Conservation (phyloP, 2,113 vertebrate species). For the Tupaia tana region DNA sequence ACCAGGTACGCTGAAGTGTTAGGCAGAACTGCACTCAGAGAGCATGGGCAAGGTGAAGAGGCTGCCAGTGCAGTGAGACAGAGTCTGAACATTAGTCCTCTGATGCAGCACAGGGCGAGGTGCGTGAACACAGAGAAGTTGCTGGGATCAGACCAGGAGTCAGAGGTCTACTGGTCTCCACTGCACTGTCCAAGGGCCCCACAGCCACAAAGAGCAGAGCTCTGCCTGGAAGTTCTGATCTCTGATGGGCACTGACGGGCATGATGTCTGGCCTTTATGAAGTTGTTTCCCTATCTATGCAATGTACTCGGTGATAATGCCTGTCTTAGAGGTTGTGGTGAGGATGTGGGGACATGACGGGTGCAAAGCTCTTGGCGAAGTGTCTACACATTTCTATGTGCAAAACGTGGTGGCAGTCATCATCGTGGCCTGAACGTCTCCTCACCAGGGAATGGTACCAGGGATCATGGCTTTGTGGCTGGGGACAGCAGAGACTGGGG, state of each 20-base stretch:
- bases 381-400: not conserved
- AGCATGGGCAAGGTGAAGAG: not conserved
- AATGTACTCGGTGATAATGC: not conserved
- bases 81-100: not conserved
- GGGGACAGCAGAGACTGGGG: not conserved
- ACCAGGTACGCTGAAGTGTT: not conserved
- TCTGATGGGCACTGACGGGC: not conserved
- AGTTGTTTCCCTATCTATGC: constrained; percentile 24
- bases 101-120: not conserved
- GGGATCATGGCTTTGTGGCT: not conserved
- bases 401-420: not conserved
- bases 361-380: not conserved
- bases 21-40: not conserved
- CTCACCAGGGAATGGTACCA: not conserved
- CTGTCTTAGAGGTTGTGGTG: not conserved
- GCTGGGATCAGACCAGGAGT: not conserved
- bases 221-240: constrained; percentile 4
- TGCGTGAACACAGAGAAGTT: not conserved
- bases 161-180: fast-evolving
- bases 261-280: not conserved
- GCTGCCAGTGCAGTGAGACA: not conserved
- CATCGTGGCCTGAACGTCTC: not conserved
- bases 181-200: fast-evolving
- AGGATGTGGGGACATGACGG: fast-evolving
- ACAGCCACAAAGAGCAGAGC: fast-evolving